Conservation (phyloP, 2,797 vertebrate species). For the Halcyon badia region DNA sequence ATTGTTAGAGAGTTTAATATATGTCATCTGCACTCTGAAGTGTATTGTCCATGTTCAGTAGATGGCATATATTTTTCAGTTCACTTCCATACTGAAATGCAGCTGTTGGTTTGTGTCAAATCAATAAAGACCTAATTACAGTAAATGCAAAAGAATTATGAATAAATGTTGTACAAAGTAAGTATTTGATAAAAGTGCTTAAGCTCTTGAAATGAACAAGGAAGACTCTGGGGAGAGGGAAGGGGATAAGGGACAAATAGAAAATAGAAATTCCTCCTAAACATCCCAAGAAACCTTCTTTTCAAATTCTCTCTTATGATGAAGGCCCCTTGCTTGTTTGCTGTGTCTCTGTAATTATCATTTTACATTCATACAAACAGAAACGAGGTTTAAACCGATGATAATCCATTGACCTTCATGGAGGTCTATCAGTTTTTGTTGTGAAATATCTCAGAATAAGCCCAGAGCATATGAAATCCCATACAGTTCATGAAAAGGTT, state of each 20-base stretch:
- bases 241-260: rapidly evolving
- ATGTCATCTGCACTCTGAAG: not conserved
- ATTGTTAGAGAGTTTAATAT: not conserved
- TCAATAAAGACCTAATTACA: constrained; percentile 42
- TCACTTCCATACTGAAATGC: constrained; percentile 30
- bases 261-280: not conserved
- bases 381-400: not conserved
- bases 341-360: not conserved
- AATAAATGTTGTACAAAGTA: not conserved
- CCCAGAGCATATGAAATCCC: not conserved
- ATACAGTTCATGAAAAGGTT: not conserved
- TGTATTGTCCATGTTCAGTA: not conserved
- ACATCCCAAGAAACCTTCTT: not conserved
- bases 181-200: not conserved
- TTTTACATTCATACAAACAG: not conserved
- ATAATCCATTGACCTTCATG: not conserved
- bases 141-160: constrained; percentile 11
- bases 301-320: not conserved
- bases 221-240: not conserved
- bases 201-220: not conserved
- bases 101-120: constrained; percentile 17
- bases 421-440: not conserved
- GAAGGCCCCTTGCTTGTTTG: not conserved
- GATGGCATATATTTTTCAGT: constrained; percentile 3
- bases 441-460: not conserved